phyloP scores from a whole-genome alignment of 2,113 vertebrate species.

The Pterocles orientalis region DNA sequence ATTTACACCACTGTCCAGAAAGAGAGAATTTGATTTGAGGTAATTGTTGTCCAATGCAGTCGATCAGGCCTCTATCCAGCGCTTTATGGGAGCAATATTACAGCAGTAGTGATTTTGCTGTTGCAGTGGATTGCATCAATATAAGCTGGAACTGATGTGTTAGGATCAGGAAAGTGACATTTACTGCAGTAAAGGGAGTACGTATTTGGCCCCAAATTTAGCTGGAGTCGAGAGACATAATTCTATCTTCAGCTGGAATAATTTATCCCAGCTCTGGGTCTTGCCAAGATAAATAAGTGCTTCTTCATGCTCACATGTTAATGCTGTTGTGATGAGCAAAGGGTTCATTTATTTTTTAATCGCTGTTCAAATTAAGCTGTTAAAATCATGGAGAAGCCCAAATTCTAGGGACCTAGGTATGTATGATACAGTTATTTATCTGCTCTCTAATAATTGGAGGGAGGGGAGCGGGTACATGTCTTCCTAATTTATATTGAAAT shows the following conservation, averaged over 20 bases:
- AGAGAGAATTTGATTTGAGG: constrained; percentile 41
- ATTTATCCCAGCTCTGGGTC: constrained; percentile 13
- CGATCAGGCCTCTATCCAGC: neutral
- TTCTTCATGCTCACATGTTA: constrained; percentile 36
- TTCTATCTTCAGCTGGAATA: constrained; percentile 32
- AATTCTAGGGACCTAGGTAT: neutral
- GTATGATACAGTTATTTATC: neutral
- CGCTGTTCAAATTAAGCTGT: neutral
- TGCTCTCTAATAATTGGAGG: neutral
- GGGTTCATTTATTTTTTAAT: neutral
- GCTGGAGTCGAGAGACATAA: constrained; percentile 16
- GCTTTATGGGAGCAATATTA: constrained; percentile 41
- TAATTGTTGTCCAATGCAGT: constrained; percentile 19
- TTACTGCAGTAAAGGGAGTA: constrained; percentile 41
- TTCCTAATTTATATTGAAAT: constrained; percentile 44
- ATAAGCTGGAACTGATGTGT: constrained; percentile 20
- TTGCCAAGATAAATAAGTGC: constrained; percentile 27
- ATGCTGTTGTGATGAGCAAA: constrained; percentile 27
- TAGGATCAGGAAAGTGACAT: constrained; percentile 44
- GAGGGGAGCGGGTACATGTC: neutral
- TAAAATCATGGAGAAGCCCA: neutral
- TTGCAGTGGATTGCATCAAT: constrained; percentile 48
- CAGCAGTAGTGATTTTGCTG: neutral
- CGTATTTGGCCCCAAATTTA: constrained; percentile 13
- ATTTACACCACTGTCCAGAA: neutral